Evolutionary conservation across 1,140 invertebrate genomes (phyloP).

Genomic region (Sarcophaga peregrina): DNA sequence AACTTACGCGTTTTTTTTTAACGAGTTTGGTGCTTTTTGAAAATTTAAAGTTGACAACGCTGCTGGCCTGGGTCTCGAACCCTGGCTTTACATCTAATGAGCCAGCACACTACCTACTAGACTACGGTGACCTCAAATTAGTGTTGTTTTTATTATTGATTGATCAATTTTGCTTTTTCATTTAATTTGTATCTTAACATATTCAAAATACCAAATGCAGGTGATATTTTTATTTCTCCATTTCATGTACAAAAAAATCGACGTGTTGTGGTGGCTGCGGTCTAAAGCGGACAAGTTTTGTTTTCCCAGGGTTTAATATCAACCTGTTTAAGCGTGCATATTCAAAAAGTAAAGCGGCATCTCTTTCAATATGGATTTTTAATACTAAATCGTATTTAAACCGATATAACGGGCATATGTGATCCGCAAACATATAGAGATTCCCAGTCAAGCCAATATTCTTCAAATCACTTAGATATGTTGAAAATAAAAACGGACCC

Average conservation of each 20-base stretch:
- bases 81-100: no score
- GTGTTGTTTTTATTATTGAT: neutral
- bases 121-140: no score
- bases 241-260: neutral
- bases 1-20: no score
- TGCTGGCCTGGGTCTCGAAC: no score
- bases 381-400: neutral
- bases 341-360: constrained; percentile 9
- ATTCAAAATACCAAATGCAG: constrained; percentile 1
- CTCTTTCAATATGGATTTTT: neutral
- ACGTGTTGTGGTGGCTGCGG: neutral
- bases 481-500: no score
- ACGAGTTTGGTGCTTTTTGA: no score
- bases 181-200: neutral
- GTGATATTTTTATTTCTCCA: neutral
- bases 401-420: no score
- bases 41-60: no score
- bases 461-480: no score
- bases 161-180: neutral
- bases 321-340: constrained; percentile 2
- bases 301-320: neutral
- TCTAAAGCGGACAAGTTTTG: constrained; percentile 1
- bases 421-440: no score
- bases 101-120: no score
- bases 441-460: no score